phyloP scores from a whole-genome alignment of 2,797 vertebrate genomes.

The Philypnodon macrostomus region DNA sequence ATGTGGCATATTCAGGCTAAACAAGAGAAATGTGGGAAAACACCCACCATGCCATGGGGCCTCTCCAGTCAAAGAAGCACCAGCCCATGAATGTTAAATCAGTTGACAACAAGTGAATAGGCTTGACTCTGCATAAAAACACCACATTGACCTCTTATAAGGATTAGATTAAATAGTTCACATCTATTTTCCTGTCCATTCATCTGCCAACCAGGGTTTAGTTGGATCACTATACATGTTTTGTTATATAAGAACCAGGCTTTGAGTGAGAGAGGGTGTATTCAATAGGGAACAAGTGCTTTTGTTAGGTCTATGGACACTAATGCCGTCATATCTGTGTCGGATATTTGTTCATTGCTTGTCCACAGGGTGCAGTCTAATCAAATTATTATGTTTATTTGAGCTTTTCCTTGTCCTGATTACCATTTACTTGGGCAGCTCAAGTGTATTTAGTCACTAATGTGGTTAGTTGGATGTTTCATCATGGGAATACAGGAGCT shows the following conservation, averaged over 20 bases:
- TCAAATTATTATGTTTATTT: conserved; percentile 39
- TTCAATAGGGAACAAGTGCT: conserved; percentile 16
- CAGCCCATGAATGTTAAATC: conserved; percentile 58
- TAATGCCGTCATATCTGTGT: conserved; percentile 22
- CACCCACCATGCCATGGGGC: conserved; percentile 45
- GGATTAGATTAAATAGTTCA: conserved; percentile 46
- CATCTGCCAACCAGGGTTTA: conserved; percentile 27
- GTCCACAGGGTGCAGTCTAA: conserved; percentile 28
- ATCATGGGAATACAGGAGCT: conserved; percentile 1
- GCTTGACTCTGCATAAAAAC: conserved; percentile 34
- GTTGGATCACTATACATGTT: conserved; percentile 14
- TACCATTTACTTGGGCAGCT: conserved; percentile 53
- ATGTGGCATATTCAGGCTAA: conserved; percentile 63
- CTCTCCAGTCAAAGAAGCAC: conserved; percentile 48
- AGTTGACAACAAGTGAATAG: conserved; percentile 48
- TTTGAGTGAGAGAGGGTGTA: conserved; percentile 6
- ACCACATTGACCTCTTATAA: conserved; percentile 32
- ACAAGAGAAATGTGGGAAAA: conserved; percentile 59
- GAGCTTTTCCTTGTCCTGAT: conserved; percentile 38
- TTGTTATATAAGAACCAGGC: conserved; percentile 20
- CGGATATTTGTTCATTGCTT: conserved; percentile 9
- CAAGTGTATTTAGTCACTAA: conserved; percentile 13
- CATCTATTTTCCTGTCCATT: conserved; percentile 44
- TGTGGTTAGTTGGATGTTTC: conserved; percentile 13
- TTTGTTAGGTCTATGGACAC: conserved; percentile 12